A percentile compares a stretch with the other conserved stretches of the same genome.
phyloP scores from a whole-genome alignment of 23 tunicate species.

The Clavelina lepadiformis region DNA sequence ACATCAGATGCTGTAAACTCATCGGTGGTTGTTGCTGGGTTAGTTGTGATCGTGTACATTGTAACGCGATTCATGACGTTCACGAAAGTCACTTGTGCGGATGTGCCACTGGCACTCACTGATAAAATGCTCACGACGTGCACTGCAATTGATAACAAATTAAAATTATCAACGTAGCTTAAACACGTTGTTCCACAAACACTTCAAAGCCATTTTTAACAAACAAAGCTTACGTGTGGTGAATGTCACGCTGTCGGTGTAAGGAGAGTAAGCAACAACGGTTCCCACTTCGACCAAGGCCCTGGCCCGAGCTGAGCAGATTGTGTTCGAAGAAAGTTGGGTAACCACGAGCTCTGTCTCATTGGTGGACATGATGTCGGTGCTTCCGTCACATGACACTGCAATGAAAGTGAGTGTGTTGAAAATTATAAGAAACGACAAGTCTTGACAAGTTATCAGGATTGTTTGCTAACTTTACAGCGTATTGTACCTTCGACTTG shows the following conservation, averaged over 20 bases:
- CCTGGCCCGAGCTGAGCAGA: slow-evolving; percentile 13
- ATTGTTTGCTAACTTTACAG: too few species aligned
- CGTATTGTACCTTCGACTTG: slow-evolving; percentile 11
- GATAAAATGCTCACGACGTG: too few species aligned
- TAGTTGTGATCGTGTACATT: not conserved
- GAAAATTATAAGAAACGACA: not conserved
- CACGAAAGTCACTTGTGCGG: too few species aligned
- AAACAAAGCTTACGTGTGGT: slow-evolving; percentile 6
- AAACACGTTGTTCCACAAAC: too few species aligned
- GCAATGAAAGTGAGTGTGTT: not conserved
- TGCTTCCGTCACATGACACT: not conserved
- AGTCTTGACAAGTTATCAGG: too few species aligned
- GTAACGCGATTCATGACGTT: too few species aligned
- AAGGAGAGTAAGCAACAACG: not conserved
- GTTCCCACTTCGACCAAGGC: not conserved
- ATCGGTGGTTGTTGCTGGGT: not conserved
- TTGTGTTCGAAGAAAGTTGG: not conserved
- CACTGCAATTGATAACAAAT: too few species aligned
- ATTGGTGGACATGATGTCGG: not conserved
- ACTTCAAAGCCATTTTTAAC: too few species aligned
- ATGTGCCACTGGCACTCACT: too few species aligned
- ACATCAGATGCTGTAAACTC: not conserved
- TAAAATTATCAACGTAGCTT: too few species aligned
- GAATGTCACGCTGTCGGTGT: slow-evolving; percentile 1
- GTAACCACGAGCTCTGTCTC: not conserved